Evolutionary conservation across 2,888 invertebrate species (phyloP), one percentile per base, ranked within the genome.

Genomic region (Leptinotarsa tumamoca): DNA sequence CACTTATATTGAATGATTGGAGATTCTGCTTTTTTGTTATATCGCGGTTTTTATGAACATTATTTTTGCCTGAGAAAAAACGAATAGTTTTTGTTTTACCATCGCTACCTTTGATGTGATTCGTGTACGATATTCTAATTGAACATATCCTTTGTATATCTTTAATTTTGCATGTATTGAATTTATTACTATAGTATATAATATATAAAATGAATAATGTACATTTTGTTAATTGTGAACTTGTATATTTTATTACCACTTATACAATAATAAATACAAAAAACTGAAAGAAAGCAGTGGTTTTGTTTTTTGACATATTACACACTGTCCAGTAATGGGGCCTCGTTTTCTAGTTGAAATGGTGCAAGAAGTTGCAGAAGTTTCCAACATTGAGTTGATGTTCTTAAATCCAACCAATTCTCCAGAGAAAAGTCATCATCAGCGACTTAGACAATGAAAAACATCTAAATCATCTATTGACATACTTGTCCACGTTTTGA

Each of bases 201-300:
- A 23, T 3, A 33, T 67, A 51, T n/a, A 68, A 18, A 52, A 27
- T 56, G 33, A 67, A 70, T 63, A 56, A 63, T 75, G 72, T 76
- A 73, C 75, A 76, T 76, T 72, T 50, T 67, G 72, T 72, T 72
- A 70, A 58, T 67, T 56, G 33, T 67, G 58, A 69, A 72, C 72
- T 56, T 76, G 75, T 76, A 76, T 76, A 76, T 76, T 76, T 76
- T 76, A 75, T 69, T 75, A 76, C 72, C 69, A 70, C 68, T 61
- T 69, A 69, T 56, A 69, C 56, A 43, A 33, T 33, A 27, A 54
- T 49, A 43, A 69, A 68, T 49, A 4, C 21, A 58, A 70, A 61
- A n/a, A 21, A 10, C 43, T 43, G 3, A 13, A 43, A 58, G 43
- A 70, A 33, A 61, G 14, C 17, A 13, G 33, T 27, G 1, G 33